These are phyloP conservation scores for Tanypteryx hageni DNA, from an alignment of 2,888 invertebrate genomes.

Conservation along the genomic window DNA sequence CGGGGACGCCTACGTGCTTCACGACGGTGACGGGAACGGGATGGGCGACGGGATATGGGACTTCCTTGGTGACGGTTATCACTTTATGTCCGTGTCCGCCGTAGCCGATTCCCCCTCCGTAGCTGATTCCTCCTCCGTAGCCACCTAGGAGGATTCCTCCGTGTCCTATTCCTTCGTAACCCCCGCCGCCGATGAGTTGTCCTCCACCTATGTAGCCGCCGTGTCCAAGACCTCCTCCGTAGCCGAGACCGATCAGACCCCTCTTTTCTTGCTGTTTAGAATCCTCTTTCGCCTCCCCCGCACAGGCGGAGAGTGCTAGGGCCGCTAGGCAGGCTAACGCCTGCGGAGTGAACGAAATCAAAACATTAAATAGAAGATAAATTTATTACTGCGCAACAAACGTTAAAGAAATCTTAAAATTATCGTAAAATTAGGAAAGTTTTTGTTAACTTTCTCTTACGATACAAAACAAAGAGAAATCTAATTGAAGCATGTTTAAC, in stretches of 20 bases:
- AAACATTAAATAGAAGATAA: background rate
- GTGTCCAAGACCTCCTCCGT: constrained; percentile 60
- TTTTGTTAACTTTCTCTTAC: too few species aligned
- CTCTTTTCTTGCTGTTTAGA: constrained; percentile 68
- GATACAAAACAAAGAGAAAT: too few species aligned
- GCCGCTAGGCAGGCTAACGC: constrained; percentile 9
- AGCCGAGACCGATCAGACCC: constrained; percentile 67
- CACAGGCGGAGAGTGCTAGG: background rate
- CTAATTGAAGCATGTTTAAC: too few species aligned
- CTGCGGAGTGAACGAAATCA: background rate
- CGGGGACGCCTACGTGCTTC: constrained; percentile 64
- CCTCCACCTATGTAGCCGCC: constrained; percentile 63
- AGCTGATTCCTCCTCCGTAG: background rate
- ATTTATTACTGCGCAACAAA: background rate
- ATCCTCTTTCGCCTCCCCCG: constrained; percentile 65
- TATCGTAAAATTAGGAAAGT: too few species aligned
- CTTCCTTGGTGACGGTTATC: background rate
- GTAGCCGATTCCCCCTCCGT: background rate
- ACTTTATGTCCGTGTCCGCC: background rate
- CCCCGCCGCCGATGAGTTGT: too few species aligned
- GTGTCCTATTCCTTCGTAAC: background rate
- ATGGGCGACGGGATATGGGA: constrained; percentile 12
- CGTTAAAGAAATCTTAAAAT: background rate
- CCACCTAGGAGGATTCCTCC: too few species aligned
- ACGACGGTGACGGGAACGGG: constrained; percentile 50